These are phyloP conservation scores for Penaeus japonicus DNA, from an alignment of 1,140 invertebrate species.

Conservation along the genomic window DNA sequence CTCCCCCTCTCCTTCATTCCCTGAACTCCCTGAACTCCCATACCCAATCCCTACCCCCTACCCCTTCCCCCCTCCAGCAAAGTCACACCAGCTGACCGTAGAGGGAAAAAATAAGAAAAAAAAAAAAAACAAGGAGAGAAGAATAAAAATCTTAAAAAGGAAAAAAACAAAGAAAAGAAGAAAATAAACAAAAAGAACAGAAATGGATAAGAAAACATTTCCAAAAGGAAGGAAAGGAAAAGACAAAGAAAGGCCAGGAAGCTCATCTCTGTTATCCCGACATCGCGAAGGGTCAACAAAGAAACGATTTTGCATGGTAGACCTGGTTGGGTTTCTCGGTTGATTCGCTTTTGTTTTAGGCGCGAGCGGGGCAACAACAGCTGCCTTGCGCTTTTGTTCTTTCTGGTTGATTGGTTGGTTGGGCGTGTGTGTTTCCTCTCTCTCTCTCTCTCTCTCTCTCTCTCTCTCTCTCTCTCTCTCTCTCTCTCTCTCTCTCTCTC, in stretches of 20 bases:
- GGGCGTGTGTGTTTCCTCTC: too few species aligned
- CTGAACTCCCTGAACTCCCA: neutral
- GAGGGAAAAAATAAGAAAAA: slow-evolving; percentile 1
- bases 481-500: too few species aligned
- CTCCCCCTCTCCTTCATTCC: neutral
- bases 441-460: too few species aligned
- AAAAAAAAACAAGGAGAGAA: neutral
- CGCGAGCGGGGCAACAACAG: too few species aligned
- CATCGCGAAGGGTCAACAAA: neutral
- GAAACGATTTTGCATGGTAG: too few species aligned
- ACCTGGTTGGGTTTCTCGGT: too few species aligned
- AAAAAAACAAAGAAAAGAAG: neutral
- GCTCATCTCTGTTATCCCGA: too few species aligned
- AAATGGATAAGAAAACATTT: neutral
- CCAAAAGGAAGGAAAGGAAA: neutral
- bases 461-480: too few species aligned
- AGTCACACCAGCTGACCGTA: too few species aligned
- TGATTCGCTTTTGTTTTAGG: too few species aligned
- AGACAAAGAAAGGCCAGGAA: neutral
- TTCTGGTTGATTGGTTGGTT: too few species aligned
- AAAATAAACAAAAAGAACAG: neutral
- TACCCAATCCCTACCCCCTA: neutral
- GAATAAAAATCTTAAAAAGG: neutral
- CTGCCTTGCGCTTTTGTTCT: too few species aligned
- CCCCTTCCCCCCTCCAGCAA: neutral